Evolutionary conservation across 2,888 invertebrate species (phyloP), one percentile per base, ranked within the genome.

Genomic region (Ochropacha duplaris): DNA sequence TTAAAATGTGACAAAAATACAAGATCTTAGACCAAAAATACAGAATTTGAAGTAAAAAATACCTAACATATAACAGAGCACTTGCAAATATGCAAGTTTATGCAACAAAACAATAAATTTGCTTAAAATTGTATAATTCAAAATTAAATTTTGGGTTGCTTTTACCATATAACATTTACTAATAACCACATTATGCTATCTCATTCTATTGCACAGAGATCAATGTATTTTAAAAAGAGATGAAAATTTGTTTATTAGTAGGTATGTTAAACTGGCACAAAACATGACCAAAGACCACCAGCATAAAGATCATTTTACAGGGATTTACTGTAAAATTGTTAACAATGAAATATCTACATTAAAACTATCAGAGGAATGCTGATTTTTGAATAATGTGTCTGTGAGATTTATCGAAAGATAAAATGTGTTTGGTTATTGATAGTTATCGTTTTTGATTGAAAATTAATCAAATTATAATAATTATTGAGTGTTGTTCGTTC

Each of bases 401-500:
- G 16, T 44, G 19, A 19, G 19, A 44, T 44, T 44, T 8, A 28
- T n/a, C n/a, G 28, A 31, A 5, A 9, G 26, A 28, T 51, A 28
- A 24, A 51, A 28, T 51, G 51, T 28, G 28, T 50, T 24, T n/a
- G 26, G 16, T 51, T 28, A 9, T 31, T 28, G 16, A 51, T 16
- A 44, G 9, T 1, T 2, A 9, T 19, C 9, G 16, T 44, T 19
- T 44, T 44, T 16, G 31, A 31, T 31, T 31, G 31, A 12, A 3
- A 22, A 19, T 52, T 19, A 31, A 34, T 52, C 19, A 34, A 52
- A 52, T 52, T 31, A 51, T 51, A 24, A 50, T 28, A 31, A 51
- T 51, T 31, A 52, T 52, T 52, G 31, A 19, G 22, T 52, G 52
- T 52, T 52, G 52, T 31, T 52, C 12, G 52, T 52, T 52, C 22